phyloP scores from a whole-genome alignment of 2,113 vertebrate species.

The Prionailurus bengalensis region DNA sequence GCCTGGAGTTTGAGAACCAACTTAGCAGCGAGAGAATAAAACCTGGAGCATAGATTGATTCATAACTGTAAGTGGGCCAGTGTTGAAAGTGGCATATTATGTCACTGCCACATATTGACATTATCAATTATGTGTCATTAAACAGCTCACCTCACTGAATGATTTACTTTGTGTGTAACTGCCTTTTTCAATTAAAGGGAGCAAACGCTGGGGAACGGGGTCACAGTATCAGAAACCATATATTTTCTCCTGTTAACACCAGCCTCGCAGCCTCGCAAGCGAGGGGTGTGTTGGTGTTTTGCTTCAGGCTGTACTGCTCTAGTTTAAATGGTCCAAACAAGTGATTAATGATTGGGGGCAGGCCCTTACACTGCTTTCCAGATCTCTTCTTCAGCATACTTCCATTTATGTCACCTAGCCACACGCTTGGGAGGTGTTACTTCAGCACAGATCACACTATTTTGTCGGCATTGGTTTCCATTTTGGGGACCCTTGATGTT shows the following conservation, averaged over 20 bases:
- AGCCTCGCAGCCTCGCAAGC: conserved; percentile 78
- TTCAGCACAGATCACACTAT: conserved; percentile 74
- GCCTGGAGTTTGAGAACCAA: conserved; percentile 73
- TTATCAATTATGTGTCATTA: conserved; percentile 87
- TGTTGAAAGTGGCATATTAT: conserved; percentile 86
- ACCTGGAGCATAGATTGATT: conserved; percentile 74
- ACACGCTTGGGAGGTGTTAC: conserved; percentile 78
- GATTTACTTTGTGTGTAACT: conserved; percentile 88
- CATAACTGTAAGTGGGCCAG: conserved; percentile 70
- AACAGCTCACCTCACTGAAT: conserved; percentile 86
- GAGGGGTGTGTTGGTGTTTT: conserved; percentile 82
- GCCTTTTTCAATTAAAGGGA: conserved; percentile 88
- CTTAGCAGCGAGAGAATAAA: conserved; percentile 67
- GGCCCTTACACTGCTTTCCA: conserved; percentile 77
- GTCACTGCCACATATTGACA: conserved; percentile 81
- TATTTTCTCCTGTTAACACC: conserved; percentile 89
- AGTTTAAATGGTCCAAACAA: conserved; percentile 82
- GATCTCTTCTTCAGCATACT: conserved; percentile 76
- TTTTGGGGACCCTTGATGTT: conserved; percentile 70
- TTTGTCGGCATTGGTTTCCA: conserved; percentile 77
- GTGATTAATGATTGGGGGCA: conserved; percentile 85
- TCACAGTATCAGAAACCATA: conserved; percentile 81
- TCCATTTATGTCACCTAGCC: conserved; percentile 77
- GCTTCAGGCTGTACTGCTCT: conserved; percentile 84
- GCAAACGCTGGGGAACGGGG: conserved; percentile 82